Evolutionary conservation across 1,140 invertebrate species (phyloP).

Genomic region (Ladona fulva): DNA sequence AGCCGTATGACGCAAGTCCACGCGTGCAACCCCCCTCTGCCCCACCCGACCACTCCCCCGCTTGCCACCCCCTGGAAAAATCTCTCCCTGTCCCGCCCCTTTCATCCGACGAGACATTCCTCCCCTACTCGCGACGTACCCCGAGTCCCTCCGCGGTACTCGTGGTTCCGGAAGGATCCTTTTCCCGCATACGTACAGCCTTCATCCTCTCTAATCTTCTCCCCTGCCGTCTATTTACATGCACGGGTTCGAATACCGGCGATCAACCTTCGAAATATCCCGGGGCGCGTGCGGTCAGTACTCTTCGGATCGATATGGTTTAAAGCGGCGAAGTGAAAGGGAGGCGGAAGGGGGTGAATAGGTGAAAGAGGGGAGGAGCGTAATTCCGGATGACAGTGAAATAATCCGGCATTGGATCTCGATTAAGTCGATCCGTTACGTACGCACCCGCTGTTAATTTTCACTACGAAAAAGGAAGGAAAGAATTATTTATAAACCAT

Average conservation of each 20-base stretch:
- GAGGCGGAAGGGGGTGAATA: not conserved
- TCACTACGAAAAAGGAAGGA: not conserved
- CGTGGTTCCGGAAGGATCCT: not conserved
- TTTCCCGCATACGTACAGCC: not conserved
- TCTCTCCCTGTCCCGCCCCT: not conserved
- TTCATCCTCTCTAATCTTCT: not conserved
- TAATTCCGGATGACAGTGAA: not conserved
- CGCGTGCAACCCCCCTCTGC: not conserved
- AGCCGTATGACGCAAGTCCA: not conserved
- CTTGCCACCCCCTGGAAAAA: not conserved
- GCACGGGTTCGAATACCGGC: not conserved
- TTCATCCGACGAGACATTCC: no score
- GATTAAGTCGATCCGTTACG: not conserved
- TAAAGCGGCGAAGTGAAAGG: conserved; percentile 3
- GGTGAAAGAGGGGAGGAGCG: not conserved
- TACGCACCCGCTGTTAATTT: not conserved
- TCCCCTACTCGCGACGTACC: no score
- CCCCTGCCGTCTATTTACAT: not conserved
- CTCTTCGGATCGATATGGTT: not conserved
- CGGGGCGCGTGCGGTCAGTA: not conserved
- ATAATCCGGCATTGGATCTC: not conserved
- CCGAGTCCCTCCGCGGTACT: no score
- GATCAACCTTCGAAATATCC: not conserved
- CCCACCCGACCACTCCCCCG: not conserved
- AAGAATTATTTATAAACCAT: not conserved